Conservation (phyloP, 2,888 invertebrate genomes). For the Chaetogeoica ovagalla region DNA sequence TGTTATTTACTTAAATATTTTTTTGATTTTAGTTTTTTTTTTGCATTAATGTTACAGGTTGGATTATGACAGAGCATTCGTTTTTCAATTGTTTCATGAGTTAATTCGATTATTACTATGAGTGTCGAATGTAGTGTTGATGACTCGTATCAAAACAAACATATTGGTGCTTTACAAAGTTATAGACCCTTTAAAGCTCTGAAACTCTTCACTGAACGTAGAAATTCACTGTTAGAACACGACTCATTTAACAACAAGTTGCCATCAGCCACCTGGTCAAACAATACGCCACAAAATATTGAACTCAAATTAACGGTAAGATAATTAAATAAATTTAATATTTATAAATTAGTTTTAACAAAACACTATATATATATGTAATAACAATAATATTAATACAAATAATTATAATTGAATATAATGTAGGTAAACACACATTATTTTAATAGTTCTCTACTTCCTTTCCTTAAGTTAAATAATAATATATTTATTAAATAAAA, state of each 20-base stretch:
- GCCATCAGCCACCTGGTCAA: conserved; percentile 32
- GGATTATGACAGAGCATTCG: conserved; percentile 40
- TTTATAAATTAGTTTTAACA: not conserved
- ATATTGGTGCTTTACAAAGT: conserved; percentile 38
- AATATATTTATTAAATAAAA: too few species aligned
- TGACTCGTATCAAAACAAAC: conserved; percentile 31
- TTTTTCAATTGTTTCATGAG: conserved; percentile 16
- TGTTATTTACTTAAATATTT: not conserved
- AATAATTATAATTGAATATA: too few species aligned
- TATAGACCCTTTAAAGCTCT: conserved; percentile 40
- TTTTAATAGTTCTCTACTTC: too few species aligned
- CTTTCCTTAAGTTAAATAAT: too few species aligned
- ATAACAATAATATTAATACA: too few species aligned
- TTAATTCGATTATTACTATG: conserved; percentile 29
- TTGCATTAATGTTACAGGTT: conserved; percentile 41
- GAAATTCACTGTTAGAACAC: conserved; percentile 36
- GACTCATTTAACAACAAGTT: conserved; percentile 30
- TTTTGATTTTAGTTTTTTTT: not conserved
- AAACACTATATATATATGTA: too few species aligned
- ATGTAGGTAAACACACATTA: too few species aligned
- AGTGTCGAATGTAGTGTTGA: conserved; percentile 28
- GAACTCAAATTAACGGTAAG: conserved; percentile 48
- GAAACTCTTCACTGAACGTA: conserved; percentile 36
- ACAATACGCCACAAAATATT: conserved; percentile 41
- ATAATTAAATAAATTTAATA: conserved; percentile 2